Evolutionary conservation across 2,113 vertebrate species (phyloP), one percentile per base, ranked within the genome.

Genomic region (Forbesichthys agassizii): DNA sequence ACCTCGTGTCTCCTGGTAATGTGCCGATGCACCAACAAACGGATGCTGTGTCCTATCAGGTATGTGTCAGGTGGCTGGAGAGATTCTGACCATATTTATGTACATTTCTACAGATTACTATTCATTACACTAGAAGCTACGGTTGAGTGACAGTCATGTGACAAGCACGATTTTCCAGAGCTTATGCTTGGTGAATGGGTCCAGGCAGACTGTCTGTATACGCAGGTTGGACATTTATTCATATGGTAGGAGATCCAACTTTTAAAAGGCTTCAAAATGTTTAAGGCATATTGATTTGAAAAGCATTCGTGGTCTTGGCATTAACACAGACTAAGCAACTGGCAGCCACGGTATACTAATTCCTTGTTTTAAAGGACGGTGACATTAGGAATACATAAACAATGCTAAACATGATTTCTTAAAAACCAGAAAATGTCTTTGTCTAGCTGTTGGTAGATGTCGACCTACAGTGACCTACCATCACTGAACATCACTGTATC

Each of bases 21-120:
- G 82, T 68, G 64, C 71, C 79, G 84, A 76, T 82, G 84, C 68
- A 78, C 79, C 73, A 81, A 78, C 79, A 83, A 79, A 84, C 84
- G 90, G 91, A 92, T 87, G 84, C 66, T 81, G 86, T 84, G 71
- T 33, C 71, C 78, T 77, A 66, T 87, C 88, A 89, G 88, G 80
- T 84, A 85, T 87, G 85, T 88, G 87, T 90, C 88, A 85, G 74
- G 71, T 63, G 60, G 55, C 64, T 65, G 73, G 76, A 84, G 14
- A 48, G 48, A 78, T 73, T 86, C 79, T 77, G 69, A 84, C 75
- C 79, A 81, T 81, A 73, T 84, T 80, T 87, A 83, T 77, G 48
- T 79, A 74, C 58, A 64, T 79, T 86, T 86, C 84, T 86, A 84
- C 67, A 83, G 81, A 85, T 85, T 68, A 81, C 69, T 75, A 74